phyloP scores from a whole-genome alignment of 2,113 vertebrate genomes.

The Colius striatus region DNA sequence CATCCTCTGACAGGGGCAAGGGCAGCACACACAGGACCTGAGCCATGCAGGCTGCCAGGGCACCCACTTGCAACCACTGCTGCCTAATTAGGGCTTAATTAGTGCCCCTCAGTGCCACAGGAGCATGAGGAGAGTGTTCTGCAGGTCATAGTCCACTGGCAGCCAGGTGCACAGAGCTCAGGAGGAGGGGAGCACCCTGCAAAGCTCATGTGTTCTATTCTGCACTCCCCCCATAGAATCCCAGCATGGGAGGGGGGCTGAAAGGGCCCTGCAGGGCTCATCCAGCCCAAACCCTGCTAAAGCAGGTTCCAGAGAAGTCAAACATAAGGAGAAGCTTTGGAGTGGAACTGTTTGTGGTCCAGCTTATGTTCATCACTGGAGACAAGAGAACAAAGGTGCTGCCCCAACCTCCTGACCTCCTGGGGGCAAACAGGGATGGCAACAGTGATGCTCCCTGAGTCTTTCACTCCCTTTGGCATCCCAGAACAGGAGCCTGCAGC shows the following conservation, averaged over 20 bases:
- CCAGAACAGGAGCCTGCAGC: rapidly evolving
- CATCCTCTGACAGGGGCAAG: background rate
- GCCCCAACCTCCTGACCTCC: too few relatives aligned
- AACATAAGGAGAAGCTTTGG: too few relatives aligned
- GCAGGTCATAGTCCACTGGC: background rate
- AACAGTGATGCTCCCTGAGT: background rate
- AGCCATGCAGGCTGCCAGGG: background rate
- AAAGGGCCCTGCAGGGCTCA: too few relatives aligned
- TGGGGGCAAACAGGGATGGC: background rate
- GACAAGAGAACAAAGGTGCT: too few relatives aligned
- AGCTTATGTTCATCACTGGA: too few relatives aligned
- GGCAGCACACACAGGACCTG: rapidly evolving
- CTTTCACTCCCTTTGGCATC: background rate
- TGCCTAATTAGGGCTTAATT: slow-evolving; percentile 27
- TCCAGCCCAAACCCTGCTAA: too few relatives aligned
- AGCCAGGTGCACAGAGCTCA: background rate
- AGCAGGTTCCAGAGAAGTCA: too few relatives aligned
- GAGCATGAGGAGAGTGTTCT: background rate
- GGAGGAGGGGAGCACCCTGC: background rate
- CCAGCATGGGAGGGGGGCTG: too few relatives aligned
- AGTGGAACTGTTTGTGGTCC: too few relatives aligned
- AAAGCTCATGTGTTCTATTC: background rate
- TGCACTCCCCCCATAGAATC: too few relatives aligned
- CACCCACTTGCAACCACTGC: background rate
- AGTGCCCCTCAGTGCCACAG: background rate